phyloP scores from a whole-genome alignment of 2,888 invertebrate species.

The Slavum lentiscoides region DNA sequence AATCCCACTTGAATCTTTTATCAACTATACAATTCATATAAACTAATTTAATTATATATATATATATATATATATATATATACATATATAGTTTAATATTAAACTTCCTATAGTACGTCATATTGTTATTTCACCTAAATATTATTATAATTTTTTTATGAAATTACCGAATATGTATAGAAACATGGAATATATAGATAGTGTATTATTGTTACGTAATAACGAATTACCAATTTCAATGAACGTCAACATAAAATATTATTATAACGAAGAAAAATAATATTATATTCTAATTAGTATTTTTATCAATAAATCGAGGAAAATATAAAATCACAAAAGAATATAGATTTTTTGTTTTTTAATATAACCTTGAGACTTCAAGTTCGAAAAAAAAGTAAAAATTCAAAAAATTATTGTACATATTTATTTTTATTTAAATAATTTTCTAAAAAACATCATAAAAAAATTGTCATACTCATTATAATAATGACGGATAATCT shows the following conservation, averaged over 20 bases:
- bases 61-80: too few species aligned
- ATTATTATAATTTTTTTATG: too few species aligned
- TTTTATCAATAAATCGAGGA: background rate
- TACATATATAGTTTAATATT: background rate
- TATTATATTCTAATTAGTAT: background rate
- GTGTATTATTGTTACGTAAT: background rate
- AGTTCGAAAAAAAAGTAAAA: background rate
- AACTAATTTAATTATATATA: background rate
- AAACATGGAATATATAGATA: too few species aligned
- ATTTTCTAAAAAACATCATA: too few species aligned
- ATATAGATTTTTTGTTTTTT: background rate
- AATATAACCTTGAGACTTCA: slow-evolving; percentile 1
- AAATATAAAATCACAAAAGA: background rate
- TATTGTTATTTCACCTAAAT: background rate
- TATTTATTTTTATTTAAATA: background rate
- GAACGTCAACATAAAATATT: background rate
- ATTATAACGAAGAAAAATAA: background rate
- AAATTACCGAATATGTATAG: too few species aligned
- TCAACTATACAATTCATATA: background rate
- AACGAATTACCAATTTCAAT: background rate
- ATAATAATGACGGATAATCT: too few species aligned
- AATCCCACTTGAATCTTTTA: background rate
- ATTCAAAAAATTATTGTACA: background rate
- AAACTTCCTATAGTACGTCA: background rate
- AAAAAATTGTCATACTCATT: too few species aligned